Evolutionary conservation across 2,888 invertebrate species (phyloP), one percentile per base, ranked within the genome.

Genomic region (Phalera bucephala): DNA sequence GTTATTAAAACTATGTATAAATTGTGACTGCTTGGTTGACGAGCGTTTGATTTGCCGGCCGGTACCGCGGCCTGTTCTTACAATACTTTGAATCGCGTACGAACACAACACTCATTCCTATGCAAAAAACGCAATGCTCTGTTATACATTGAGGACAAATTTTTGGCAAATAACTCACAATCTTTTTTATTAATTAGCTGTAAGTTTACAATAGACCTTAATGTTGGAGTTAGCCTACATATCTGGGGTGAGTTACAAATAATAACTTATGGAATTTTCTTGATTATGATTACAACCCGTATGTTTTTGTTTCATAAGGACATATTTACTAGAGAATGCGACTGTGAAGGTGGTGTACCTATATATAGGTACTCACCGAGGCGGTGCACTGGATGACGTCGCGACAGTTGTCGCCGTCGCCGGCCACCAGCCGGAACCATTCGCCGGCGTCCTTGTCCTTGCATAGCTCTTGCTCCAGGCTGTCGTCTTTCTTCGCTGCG

Each of bases 341-440:
- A 45, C 25, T 37, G 35, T 46, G 43, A 41, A 34, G 26, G 50
- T 54, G 45, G 43, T 40, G 46, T 44, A 59, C 50, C 58, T 62
- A 62, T 63, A 55, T 51, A 52, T 58, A 39, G 57, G 56, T 64
- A 92, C 93, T 91, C 78, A 96, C 96, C 76, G 97, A 97, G 76
- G 96, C 95, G 57, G 97, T 97, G 90, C 97, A 97, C 87, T 97
- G 97, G 78, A 97, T 97, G 78, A 97, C 97, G 91, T 97, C 97
- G 80, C 97, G 95, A 84, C 97, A 97, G 83, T 95, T 95, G 88
- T 97, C 97, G 66, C 95, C 96, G 64, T 97, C 96, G 64, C 96
- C 96, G 46, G 95, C 94, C 45, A 95, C 95, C 74, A 97, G 91
- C 72, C 97, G 93, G 91, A 97, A 97, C 97, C 97, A 97, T 89